A percentile compares a stretch with the other conserved stretches of the same genome.
phyloP scores from a whole-genome alignment of 2,888 invertebrate species.

The Aspidapion aeneum region DNA sequence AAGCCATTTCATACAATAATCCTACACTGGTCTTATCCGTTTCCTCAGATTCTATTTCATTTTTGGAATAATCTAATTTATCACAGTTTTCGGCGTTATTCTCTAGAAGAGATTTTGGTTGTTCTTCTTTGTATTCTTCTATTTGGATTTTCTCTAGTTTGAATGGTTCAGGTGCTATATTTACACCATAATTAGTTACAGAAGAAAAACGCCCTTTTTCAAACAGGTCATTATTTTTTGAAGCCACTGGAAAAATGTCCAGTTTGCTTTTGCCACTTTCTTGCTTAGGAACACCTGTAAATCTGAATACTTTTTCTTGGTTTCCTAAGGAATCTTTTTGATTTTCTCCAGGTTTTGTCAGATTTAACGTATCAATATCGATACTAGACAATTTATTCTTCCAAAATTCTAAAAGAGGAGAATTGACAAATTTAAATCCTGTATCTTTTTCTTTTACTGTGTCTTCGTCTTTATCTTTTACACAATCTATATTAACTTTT shows the following conservation, averaged over 20 bases:
- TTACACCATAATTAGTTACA: background rate
- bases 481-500: background rate
- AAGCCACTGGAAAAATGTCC: background rate
- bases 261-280: background rate
- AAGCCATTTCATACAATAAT: slow-evolving; percentile 26
- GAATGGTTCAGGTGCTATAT: background rate
- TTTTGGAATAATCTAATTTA: background rate
- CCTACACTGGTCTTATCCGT: slow-evolving; percentile 10
- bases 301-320: background rate
- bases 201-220: background rate
- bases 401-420: too few species aligned
- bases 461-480: too few species aligned
- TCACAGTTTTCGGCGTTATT: too few species aligned
- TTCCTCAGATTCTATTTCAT: too few species aligned
- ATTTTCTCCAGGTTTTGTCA: too few species aligned
- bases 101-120: too few species aligned
- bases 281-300: background rate
- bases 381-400: too few species aligned
- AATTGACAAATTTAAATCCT: too few species aligned
- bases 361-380: too few species aligned
- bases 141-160: too few species aligned
- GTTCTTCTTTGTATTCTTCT: background rate
- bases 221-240: background rate
- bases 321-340: too few species aligned
- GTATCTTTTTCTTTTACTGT: too few species aligned